phyloP scores from a whole-genome alignment of 2,888 invertebrate genomes.

The Netelia inedita region DNA sequence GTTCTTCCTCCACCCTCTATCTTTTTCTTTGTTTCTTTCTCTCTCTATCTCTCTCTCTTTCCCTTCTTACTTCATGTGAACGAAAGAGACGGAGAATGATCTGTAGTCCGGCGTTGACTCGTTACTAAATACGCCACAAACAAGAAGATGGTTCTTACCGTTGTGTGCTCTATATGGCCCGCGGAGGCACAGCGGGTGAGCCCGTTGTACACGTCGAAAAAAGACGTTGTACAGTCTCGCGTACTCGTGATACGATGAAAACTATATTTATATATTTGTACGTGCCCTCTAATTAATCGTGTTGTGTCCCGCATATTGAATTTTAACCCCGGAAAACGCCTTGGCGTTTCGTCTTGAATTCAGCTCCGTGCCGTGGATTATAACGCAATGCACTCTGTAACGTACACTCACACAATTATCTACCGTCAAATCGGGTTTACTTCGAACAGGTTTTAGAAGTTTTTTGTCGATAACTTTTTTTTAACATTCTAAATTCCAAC shows the following conservation, averaged over 20 bases:
- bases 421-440: no score
- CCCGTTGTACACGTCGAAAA: not conserved
- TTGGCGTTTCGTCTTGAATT: not conserved
- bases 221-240: conserved; percentile 32
- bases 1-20: not conserved
- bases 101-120: conserved; percentile 77
- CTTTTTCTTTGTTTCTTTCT: conserved; percentile 19
- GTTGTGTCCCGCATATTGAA: conserved; percentile 75
- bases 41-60: conserved; percentile 7
- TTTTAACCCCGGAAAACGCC: conserved; percentile 46
- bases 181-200: conserved; percentile 4
- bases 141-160: conserved; percentile 71
- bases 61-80: not conserved
- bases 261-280: conserved; percentile 22
- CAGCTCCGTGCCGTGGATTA: not conserved
- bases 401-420: no score
- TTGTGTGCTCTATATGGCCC: conserved; percentile 43
- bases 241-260: conserved; percentile 45
- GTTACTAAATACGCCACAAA: conserved; percentile 80
- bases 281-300: conserved; percentile 81
- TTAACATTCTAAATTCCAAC: no score
- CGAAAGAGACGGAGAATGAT: conserved; percentile 72
- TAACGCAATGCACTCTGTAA: not conserved
- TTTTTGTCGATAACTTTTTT: no score
- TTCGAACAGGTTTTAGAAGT: no score